Base-by-base conservation (phyloP, 2,797 vertebrate species). In the Sarcophilus harrisii region DNA sequence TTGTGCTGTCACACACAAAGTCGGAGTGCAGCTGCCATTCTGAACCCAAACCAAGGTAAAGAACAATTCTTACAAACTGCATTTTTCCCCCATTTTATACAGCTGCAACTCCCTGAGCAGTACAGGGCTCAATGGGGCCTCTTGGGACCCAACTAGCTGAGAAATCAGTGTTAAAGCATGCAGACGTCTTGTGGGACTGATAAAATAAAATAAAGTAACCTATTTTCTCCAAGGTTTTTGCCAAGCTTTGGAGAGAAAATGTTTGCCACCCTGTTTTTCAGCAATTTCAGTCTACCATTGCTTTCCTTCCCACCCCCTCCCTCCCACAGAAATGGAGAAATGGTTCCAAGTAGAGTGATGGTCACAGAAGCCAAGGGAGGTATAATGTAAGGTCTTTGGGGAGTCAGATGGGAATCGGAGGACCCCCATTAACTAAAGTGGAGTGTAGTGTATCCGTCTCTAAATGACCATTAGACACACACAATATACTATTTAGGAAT, bases 131-230 rank as follows among this genome's bases (percentile, higher is more conserved):
- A 98, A 95, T 98, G 97, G 98, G 98, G 98, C 99, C 99, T 99
- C 99, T 94, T 95, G 99, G 99, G 99, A 99, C 98, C 99, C 99
- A 99, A 99, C 99, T 99, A 99, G 99, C 99, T 99, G 99, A 99
- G 99, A 99, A 99, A 99, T 99, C 99, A 98, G 98, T 98, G 98
- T 98, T 98, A 97, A 98, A 98, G 98, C 98, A 98, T 97, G 97
- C 98, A 98, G 98, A 97, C 93, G 10, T 98, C 98, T 97, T 97
- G 95, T 95, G 96, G 96, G 96, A 97, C 98, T 98, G 97, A 96
- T 90, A 81, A 96, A 96, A 97, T 92, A 90, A 93, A 91, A 97
- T 96, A 94, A 95, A 92, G 94, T 97, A 98, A 98, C 97, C 96
- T 98, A 96, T 98, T 98, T 98, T 98, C 98, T 98, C 98, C 98